These are phyloP conservation scores for Caloenas nicobarica DNA, from an alignment of 2,113 vertebrate species.

Conservation along the genomic window DNA sequence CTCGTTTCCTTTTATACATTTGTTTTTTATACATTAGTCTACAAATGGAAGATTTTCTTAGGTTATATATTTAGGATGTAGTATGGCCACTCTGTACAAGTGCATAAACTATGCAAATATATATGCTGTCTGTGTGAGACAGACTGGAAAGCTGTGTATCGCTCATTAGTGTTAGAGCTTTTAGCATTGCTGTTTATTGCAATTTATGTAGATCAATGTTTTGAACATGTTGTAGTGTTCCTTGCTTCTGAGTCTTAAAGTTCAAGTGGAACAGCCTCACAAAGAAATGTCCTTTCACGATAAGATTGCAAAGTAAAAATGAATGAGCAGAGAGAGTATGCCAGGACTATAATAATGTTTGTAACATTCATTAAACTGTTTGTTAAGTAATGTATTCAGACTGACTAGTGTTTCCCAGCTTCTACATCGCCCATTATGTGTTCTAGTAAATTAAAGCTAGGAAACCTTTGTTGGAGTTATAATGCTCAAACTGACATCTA, in stretches of 20 bases:
- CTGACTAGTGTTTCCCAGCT: constrained; percentile 64
- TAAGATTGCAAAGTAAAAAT: constrained; percentile 29
- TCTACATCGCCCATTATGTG: constrained; percentile 73
- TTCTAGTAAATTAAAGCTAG: constrained; percentile 81
- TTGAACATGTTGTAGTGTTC: not conserved
- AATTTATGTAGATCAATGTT: not conserved
- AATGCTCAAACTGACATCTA: constrained; percentile 81
- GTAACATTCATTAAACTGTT: constrained; percentile 74
- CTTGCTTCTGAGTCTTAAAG: not conserved
- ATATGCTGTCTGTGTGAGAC: not conserved
- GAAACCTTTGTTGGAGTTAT: constrained; percentile 81
- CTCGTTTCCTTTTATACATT: not conserved
- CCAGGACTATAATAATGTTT: constrained; percentile 50
- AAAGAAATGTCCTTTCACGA: constrained; percentile 1
- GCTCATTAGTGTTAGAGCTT: not conserved
- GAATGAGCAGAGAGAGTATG: constrained; percentile 20
- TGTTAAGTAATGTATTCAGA: constrained; percentile 76
- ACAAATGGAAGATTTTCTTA: constrained; percentile 40
- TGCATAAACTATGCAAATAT: not conserved
- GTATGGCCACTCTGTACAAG: constrained; percentile 33
- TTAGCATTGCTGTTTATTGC: not conserved
- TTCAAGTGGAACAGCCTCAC: not conserved
- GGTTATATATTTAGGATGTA: not conserved
- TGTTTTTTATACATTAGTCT: not conserved
- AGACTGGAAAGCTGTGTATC: not conserved